Percentiles rank a stretch among this genome's conserved stretches.
Evolutionary conservation across 2,113 vertebrate species (phyloP).

Genomic region (Salminus brasiliensis): DNA sequence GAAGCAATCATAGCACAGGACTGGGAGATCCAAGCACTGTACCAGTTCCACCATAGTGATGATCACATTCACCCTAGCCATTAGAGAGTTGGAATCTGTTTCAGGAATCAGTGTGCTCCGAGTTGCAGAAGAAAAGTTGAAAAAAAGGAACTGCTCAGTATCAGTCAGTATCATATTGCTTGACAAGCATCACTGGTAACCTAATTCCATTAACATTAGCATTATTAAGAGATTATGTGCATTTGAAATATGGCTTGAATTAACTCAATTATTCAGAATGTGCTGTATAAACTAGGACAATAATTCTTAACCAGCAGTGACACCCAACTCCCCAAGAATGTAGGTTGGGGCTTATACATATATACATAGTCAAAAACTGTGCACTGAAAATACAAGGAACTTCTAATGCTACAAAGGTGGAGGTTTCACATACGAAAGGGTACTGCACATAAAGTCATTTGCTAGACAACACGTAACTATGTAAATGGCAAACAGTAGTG

Average conservation of each 20-base stretch:
- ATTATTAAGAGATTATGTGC: no score
- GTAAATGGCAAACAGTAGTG: no score
- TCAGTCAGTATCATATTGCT: neutral
- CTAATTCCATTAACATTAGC: no score
- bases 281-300: neutral
- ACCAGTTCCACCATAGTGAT: neutral
- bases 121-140: neutral
- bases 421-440: no score
- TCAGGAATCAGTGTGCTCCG: neutral
- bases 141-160: neutral
- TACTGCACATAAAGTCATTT: no score
- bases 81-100: neutral
- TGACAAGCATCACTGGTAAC: neutral
- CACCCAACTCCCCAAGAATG: neutral
- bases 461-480: no score
- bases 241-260: no score
- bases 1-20: neutral
- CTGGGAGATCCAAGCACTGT: neutral
- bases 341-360: neutral
- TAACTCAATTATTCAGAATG: no score
- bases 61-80: neutral
- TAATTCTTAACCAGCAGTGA: neutral
- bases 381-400: no score
- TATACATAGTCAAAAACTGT: no score
- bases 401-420: no score